phyloP scores from a whole-genome alignment of 2,113 vertebrate genomes.

The Lophura nycthemera region DNA sequence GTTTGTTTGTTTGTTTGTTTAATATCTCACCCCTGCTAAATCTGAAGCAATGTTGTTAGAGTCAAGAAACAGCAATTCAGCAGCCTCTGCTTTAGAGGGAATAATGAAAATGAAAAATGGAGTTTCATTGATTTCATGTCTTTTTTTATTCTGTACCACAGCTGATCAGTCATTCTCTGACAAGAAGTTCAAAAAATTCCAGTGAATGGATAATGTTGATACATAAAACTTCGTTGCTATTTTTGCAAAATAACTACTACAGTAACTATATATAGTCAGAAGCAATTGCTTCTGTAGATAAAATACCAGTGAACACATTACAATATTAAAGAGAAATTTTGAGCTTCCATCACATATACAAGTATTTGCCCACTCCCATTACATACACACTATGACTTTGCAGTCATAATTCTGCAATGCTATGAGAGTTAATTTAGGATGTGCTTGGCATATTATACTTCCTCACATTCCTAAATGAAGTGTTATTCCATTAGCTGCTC shows the following conservation, averaged over 20 bases:
- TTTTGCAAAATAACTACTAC: constrained; percentile 39
- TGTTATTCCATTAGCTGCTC: constrained; percentile 40
- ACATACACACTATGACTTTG: not conserved
- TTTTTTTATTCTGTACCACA: not conserved
- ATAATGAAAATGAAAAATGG: not conserved
- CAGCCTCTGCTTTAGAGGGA: not conserved
- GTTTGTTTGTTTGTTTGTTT: not conserved
- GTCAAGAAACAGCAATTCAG: not conserved
- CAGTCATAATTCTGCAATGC: constrained; percentile 42
- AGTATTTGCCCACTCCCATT: not conserved
- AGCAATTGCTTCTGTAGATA: constrained; percentile 65
- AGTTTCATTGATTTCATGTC: not conserved
- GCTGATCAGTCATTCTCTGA: constrained; percentile 13
- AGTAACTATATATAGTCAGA: constrained; percentile 60
- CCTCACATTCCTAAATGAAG: constrained; percentile 45
- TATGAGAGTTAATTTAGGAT: constrained; percentile 38
- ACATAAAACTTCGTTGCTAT: constrained; percentile 31
- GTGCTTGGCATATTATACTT: not conserved
- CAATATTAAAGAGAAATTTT: constrained; percentile 40
- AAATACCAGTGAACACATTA: constrained; percentile 56
- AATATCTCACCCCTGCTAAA: not conserved
- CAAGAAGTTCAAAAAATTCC: constrained; percentile 50
- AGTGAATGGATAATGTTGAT: constrained; percentile 38
- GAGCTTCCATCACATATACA: constrained; percentile 20
- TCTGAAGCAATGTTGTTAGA: not conserved